Conservation (phyloP, 1,140 invertebrate species). For the Apis laboriosa region DNA sequence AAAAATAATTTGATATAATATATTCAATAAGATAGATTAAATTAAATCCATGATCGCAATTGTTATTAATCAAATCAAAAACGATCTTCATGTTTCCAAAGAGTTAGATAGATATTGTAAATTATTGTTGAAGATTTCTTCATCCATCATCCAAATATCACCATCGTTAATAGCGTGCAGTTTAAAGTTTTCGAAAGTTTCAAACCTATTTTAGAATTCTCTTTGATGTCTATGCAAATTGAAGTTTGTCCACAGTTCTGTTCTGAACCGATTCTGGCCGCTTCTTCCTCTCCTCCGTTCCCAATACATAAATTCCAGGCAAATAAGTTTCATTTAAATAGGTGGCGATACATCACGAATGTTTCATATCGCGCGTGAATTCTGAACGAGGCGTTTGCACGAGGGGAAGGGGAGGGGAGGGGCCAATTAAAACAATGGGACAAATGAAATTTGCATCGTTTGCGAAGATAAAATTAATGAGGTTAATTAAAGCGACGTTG, state of each 20-base stretch:
- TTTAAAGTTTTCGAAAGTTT: constrained; percentile 5
- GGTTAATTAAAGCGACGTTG: constrained; percentile 8
- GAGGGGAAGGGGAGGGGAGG: too few species aligned
- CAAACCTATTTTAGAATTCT: neutral
- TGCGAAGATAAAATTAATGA: neutral
- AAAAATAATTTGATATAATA: too few species aligned
- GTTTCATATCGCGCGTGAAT: constrained; percentile 1
- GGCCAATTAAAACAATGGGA: constrained; percentile 25
- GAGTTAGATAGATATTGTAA: too few species aligned
- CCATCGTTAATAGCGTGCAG: neutral
- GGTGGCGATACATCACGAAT: neutral
- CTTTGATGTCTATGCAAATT: constrained; percentile 3
- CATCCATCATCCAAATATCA: too few species aligned
- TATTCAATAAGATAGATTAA: too few species aligned
- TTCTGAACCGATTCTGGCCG: neutral
- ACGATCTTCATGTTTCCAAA: too few species aligned
- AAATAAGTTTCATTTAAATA: neutral
- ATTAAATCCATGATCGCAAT: too few species aligned
- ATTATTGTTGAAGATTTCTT: too few species aligned
- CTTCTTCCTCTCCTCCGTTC: neutral
- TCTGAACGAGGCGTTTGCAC: neutral
- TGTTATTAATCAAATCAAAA: too few species aligned
- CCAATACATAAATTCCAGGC: neutral
- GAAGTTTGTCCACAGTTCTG: neutral
- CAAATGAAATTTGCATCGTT: neutral